Evolutionary conservation across 2,797 vertebrate species (phyloP), one percentile per base, ranked within the genome.

Genomic region (Pagetopsis macropterus): DNA sequence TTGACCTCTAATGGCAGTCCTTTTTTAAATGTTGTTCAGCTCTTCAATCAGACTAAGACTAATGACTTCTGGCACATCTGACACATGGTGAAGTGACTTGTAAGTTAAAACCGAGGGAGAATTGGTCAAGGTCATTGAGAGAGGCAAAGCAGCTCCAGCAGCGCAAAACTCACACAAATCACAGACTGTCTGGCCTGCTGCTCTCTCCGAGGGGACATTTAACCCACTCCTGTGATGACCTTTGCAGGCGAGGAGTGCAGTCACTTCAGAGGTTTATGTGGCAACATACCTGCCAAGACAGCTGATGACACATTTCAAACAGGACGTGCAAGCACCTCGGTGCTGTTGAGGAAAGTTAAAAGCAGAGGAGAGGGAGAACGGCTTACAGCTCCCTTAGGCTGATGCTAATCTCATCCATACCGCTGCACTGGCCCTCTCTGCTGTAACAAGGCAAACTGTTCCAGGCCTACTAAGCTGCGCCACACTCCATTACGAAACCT

Each of bases 261-360:
- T 89, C 90, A 91, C 84, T 87, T 92, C 83, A 83, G 82, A 92
- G 89, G 90, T 89, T 92, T 84, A 81, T 85, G 84, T 83, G 86
- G 86, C 84, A 77, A 91, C 88, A 56, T 79, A 88, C 85, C 90
- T 90, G 82, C 88, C 88, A 88, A 77, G 89, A 92, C 90, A 88
- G 87, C 89, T 90, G 90, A 93, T 88, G 93, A 92, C 92, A 92
- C 87, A 84, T 88, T 92, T 92, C 86, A 83, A 83, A 86, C 79
- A 77, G 83, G 81, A 87, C 43, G 55, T 87, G 84, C 70, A 70
- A 89, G 82, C 81, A 74, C 81, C 76, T 76, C 68, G 82, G 81
- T 49, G 71, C 81, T 81, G 78, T 80, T 78, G 85, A 88, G 85
- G 77, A 88, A 75, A 64, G 59, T 77, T 81, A 76, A 66, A 76